phyloP scores from a whole-genome alignment of 2,888 invertebrate genomes.

The Cinara cedri region DNA sequence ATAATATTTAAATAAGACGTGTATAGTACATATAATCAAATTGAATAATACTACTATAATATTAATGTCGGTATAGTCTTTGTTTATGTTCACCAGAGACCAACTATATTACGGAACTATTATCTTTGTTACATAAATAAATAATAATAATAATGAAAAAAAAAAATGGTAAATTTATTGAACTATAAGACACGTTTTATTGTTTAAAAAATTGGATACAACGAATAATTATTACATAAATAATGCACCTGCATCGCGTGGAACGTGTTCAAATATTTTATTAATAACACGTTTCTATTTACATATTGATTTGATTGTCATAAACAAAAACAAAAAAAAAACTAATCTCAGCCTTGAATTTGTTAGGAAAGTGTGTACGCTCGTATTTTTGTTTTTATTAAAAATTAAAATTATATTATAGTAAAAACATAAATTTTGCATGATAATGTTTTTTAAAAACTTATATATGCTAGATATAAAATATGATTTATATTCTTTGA shows the following conservation, averaged over 20 bases:
- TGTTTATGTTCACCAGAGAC: too few species aligned
- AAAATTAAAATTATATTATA: slow-evolving; percentile 30
- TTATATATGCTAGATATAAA: slow-evolving; percentile 30
- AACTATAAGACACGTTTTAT: background rate
- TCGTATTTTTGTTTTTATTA: slow-evolving; percentile 21
- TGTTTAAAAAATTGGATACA: background rate
- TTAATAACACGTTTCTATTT: too few species aligned
- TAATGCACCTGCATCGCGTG: too few species aligned
- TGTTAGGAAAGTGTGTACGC: background rate
- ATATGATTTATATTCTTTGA: slow-evolving; percentile 44
- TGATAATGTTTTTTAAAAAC: slow-evolving; percentile 38
- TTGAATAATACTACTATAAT: too few species aligned
- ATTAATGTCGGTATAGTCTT: too few species aligned
- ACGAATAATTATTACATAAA: background rate
- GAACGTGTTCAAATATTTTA: background rate
- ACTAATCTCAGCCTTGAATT: background rate
- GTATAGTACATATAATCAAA: too few species aligned
- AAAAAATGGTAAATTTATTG: background rate
- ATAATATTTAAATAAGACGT: too few species aligned
- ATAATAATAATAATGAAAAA: background rate
- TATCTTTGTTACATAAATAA: too few species aligned
- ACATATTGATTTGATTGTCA: background rate
- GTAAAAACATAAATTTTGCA: slow-evolving; percentile 33
- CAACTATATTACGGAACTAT: too few species aligned
- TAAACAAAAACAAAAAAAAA: background rate